phyloP scores from a whole-genome alignment of 2,888 invertebrate genomes.

The Plebejus anna region DNA sequence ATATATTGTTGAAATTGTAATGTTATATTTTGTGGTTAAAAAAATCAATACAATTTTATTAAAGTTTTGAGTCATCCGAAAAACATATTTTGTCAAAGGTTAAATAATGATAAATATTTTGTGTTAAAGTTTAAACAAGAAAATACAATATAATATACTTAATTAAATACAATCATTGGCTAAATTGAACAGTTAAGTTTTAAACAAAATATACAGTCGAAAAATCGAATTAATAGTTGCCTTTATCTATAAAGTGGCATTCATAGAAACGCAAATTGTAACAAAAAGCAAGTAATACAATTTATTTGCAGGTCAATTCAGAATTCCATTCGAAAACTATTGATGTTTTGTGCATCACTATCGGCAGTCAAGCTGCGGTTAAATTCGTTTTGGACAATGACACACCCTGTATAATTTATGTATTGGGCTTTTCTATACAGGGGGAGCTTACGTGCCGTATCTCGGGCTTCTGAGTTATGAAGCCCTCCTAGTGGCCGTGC shows the following conservation, averaged over 20 bases:
- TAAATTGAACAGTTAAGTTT: not conserved
- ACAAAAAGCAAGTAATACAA: constrained; percentile 13
- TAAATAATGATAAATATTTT: too few relatives aligned
- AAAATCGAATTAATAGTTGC: not conserved
- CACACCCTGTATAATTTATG: constrained; percentile 71
- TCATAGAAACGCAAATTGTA: constrained; percentile 5
- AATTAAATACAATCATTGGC: not conserved
- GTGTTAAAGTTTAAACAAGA: too few relatives aligned
- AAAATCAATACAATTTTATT: too few relatives aligned
- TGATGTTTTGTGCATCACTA: constrained; percentile 39
- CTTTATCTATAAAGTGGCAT: not conserved
- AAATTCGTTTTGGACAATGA: constrained; percentile 65
- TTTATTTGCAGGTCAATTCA: constrained; percentile 1
- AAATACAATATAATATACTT: too few relatives aligned
- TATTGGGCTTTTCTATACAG: constrained; percentile 46
- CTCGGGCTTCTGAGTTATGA: constrained; percentile 44
- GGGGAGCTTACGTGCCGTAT: constrained; percentile 57
- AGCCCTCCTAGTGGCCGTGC: constrained; percentile 19
- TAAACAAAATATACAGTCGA: constrained; percentile 1
- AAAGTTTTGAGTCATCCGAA: too few relatives aligned
- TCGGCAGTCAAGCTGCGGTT: constrained; percentile 69
- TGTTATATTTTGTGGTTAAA: too few relatives aligned
- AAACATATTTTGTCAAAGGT: too few relatives aligned
- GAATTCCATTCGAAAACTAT: constrained; percentile 10
- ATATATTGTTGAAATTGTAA: too few relatives aligned